Percentiles rank a stretch among this genome's conserved stretches.
Conservation (phyloP, 2,797 vertebrate genomes). For the Rhinatrema bivittatum region DNA sequence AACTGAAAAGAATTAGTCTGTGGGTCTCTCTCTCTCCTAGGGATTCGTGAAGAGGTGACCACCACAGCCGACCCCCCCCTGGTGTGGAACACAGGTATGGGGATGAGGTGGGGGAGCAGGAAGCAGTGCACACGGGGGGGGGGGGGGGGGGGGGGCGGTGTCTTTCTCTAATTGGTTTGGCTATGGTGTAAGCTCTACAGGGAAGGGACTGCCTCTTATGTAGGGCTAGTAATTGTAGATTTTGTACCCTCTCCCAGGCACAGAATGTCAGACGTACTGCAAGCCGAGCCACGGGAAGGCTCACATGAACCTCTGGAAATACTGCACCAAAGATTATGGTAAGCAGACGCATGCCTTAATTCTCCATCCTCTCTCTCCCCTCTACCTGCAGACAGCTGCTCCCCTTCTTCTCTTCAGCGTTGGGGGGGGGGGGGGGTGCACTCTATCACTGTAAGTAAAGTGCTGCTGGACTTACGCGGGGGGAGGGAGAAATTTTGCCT, state of each 20-base stretch:
- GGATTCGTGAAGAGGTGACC: constrained; percentile 23
- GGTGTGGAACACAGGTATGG: constrained; percentile 18
- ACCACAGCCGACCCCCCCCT: constrained; percentile 10
- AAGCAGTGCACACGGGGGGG: background rate
- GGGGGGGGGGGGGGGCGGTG: background rate
- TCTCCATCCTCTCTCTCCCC: background rate
- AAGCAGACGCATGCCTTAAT: constrained; percentile 13
- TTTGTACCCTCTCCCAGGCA: constrained; percentile 52
- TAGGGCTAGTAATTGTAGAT: no score
- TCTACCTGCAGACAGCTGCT: background rate
- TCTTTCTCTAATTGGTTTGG: no score
- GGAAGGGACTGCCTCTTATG: no score
- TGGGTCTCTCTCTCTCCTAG: no score
- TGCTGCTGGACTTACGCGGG: no score
- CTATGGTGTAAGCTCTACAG: no score
- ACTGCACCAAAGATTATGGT: constrained; percentile 83
- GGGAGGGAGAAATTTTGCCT: no score
- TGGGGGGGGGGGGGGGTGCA: no score
- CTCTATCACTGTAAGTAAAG: no score
- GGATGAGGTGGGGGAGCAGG: background rate
- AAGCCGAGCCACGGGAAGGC: constrained; percentile 69
- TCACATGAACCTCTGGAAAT: constrained; percentile 76
- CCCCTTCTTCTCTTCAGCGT: no score
- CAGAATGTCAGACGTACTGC: constrained; percentile 77
- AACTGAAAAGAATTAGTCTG: no score